Evolutionary conservation across 2,797 vertebrate genomes (phyloP).

Genomic region (Chaetophractus vellerosus): DNA sequence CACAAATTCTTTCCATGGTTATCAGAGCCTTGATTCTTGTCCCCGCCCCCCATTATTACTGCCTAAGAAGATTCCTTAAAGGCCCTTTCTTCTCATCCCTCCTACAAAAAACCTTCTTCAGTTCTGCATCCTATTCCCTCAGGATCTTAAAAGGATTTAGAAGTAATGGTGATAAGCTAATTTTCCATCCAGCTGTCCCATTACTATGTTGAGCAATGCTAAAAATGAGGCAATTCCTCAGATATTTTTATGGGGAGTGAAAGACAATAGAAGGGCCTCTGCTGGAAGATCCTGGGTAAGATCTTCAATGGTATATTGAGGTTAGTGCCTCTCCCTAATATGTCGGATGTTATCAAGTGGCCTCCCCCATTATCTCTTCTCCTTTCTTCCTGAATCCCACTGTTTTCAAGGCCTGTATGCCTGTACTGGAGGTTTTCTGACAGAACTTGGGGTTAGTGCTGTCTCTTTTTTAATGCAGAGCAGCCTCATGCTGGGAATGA

Average conservation of each 20-base stretch:
- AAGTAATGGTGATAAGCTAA: not conserved
- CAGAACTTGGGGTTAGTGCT: not conserved
- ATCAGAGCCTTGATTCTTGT: no score
- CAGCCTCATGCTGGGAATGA: not conserved
- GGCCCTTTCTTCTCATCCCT: accelerated
- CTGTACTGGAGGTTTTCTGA: accelerated
- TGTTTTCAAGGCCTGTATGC: not conserved
- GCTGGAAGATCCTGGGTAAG: not conserved
- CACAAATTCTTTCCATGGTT: not conserved
- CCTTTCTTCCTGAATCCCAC: not conserved
- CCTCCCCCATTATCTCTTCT: accelerated
- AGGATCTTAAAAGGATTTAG: not conserved
- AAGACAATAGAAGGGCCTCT: not conserved
- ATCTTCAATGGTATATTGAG: accelerated
- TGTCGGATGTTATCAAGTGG: no score
- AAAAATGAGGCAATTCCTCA: accelerated
- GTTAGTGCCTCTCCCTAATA: not conserved
- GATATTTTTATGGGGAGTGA: not conserved
- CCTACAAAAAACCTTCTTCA: not conserved
- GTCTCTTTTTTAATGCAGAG: not conserved
- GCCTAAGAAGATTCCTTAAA: accelerated
- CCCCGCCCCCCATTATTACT: not conserved
- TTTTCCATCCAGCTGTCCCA: accelerated
- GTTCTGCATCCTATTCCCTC: accelerated
- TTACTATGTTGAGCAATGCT: not conserved